These are phyloP conservation scores for Sarcophaga subvicina DNA, from an alignment of 2,888 invertebrate genomes.

Conservation along the genomic window DNA sequence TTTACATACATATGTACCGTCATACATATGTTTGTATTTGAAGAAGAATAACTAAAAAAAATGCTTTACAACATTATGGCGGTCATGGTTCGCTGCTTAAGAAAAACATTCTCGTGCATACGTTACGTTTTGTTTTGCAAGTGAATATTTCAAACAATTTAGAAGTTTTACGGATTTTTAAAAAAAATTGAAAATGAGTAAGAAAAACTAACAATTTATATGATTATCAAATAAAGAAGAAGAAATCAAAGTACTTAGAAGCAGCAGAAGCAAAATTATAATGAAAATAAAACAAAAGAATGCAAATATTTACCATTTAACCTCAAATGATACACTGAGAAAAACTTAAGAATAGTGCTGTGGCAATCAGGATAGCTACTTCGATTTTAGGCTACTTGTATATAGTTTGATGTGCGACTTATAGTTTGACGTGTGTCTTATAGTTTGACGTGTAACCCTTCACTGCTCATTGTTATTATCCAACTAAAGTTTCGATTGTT, in stretches of 20 bases:
- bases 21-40: not conserved
- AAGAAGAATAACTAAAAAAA: not conserved
- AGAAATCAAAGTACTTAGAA: slow-evolving; percentile 2
- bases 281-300: slow-evolving; percentile 27
- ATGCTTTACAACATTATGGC: slow-evolving; percentile 22
- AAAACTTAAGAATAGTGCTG: not conserved
- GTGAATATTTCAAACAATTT: slow-evolving; percentile 45
- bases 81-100: slow-evolving; percentile 59
- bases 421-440: too few species aligned
- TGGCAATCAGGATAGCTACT: too few species aligned
- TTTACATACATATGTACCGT: slow-evolving; percentile 25
- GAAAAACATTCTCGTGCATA: slow-evolving; percentile 55
- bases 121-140: slow-evolving; percentile 38
- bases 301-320: slow-evolving; percentile 24
- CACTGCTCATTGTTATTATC: too few species aligned
- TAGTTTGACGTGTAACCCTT: too few species aligned
- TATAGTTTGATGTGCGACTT: too few species aligned
- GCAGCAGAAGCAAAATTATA: slow-evolving; percentile 14
- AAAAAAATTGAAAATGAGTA: not conserved
- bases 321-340: slow-evolving; percentile 23
- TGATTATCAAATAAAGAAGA: slow-evolving; percentile 17
- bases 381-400: too few species aligned
- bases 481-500: not conserved
- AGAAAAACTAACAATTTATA: not conserved
- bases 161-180: slow-evolving; percentile 47